Conservation (phyloP, 2,888 invertebrate genomes). For the Copidosoma aretas region DNA sequence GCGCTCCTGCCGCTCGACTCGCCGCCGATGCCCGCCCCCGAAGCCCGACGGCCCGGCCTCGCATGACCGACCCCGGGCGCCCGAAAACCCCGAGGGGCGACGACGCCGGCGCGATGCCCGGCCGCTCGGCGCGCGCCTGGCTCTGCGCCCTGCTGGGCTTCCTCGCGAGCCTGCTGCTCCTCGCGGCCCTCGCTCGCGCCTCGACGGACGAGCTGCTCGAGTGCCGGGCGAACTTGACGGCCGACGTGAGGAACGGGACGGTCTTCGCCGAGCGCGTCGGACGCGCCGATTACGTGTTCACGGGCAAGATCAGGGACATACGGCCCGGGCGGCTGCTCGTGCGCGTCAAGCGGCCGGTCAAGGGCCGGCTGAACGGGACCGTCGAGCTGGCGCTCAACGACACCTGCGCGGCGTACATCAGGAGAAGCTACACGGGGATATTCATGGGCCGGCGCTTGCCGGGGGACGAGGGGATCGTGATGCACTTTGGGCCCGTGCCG, state of each 20-base stretch:
- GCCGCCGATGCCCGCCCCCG: too few species aligned
- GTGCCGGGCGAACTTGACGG: constrained; percentile 56
- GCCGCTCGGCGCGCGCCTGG: too few species aligned
- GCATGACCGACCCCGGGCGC: too few species aligned
- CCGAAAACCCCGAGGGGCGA: too few species aligned
- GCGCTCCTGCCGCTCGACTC: too few species aligned
- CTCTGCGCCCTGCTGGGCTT: not conserved
- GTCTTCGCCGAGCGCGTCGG: constrained; percentile 52
- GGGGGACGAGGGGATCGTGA: constrained; percentile 45
- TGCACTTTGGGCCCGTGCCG: constrained; percentile 60
- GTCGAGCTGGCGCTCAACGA: constrained; percentile 55
- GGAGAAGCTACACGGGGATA: constrained; percentile 58
- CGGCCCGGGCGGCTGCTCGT: constrained; percentile 46
- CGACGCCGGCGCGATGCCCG: too few species aligned
- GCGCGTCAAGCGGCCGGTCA: constrained; percentile 57
- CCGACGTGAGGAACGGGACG: constrained; percentile 56
- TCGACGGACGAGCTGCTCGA: constrained; percentile 57
- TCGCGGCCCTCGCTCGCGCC: constrained; percentile 41
- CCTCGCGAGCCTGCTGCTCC: not conserved
- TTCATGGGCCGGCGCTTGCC: constrained; percentile 51
- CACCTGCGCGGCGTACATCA: constrained; percentile 55
- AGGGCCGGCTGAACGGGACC: constrained; percentile 53
- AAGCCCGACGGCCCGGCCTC: too few species aligned
- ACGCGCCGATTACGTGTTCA: constrained; percentile 57
- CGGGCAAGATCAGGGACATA: constrained; percentile 58